Conservation (phyloP, 2,113 vertebrate genomes). For the Sceloporus undulatus region DNA sequence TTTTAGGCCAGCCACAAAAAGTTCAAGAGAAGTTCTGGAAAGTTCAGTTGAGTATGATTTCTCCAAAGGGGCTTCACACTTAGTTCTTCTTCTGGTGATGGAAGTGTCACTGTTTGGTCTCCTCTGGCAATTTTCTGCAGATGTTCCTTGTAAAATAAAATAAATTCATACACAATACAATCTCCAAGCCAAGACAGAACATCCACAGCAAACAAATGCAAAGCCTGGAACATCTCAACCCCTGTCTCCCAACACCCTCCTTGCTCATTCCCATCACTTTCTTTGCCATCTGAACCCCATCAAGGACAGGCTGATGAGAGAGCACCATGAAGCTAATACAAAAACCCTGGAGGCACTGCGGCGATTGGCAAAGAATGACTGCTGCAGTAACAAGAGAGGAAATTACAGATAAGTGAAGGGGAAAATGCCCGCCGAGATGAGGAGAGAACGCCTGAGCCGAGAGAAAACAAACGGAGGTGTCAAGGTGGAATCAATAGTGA, state of each 20-base stretch:
- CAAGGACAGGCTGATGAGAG: not conserved
- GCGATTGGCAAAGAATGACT: not conserved
- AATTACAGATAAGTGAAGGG: conserved; percentile 64
- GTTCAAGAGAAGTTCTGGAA: not conserved
- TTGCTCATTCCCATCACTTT: not conserved
- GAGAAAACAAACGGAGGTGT: conserved; percentile 65
- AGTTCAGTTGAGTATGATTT: not conserved
- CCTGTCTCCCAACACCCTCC: not conserved
- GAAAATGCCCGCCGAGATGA: conserved; percentile 56
- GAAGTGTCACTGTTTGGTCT: no score
- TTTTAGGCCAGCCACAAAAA: not conserved
- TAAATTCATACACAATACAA: not conserved
- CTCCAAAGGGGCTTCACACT: not conserved
- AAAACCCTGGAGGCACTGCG: not conserved
- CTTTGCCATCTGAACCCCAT: conserved; percentile 9
- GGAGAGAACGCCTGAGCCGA: conserved; percentile 51
- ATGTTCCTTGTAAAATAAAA: not conserved
- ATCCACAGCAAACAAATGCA: not conserved
- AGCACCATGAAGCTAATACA: not conserved
- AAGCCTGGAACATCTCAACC: not conserved
- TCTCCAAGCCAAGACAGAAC: no score
- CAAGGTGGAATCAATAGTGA: conserved; percentile 66
- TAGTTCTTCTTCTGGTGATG: not conserved
- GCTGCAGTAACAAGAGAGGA: conserved; percentile 42
- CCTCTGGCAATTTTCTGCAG: not conserved